phyloP scores from a whole-genome alignment of 1,140 invertebrate species.

The Chrysomallon squamiferum region DNA sequence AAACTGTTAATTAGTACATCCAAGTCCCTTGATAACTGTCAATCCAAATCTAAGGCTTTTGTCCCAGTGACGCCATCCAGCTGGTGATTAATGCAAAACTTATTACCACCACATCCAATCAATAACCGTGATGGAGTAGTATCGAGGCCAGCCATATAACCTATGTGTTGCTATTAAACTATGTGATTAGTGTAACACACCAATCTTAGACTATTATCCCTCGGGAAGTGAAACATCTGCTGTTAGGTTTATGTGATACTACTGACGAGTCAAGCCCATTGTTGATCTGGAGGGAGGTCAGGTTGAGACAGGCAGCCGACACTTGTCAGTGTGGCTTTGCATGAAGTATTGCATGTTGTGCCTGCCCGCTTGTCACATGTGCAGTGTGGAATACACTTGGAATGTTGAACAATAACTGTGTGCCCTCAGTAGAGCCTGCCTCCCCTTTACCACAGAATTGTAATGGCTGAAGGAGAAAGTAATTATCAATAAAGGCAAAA shows the following conservation, averaged over 20 bases:
- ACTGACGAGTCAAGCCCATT: constrained; percentile 7
- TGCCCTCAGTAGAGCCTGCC: too few species aligned
- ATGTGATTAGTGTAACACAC: constrained; percentile 12
- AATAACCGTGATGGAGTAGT: not conserved
- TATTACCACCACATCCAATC: not conserved
- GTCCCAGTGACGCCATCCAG: not conserved
- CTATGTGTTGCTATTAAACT: constrained; percentile 15
- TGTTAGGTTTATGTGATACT: constrained; percentile 8
- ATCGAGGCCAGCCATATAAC: not conserved
- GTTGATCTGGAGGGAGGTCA: not conserved
- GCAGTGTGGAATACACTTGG: too few species aligned
- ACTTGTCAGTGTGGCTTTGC: too few species aligned
- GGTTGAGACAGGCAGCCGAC: not conserved
- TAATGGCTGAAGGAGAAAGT: not conserved
- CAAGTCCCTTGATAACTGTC: too few species aligned
- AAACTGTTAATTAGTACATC: too few species aligned
- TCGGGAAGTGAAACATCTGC: constrained; percentile 11
- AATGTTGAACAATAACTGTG: too few species aligned
- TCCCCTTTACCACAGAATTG: too few species aligned
- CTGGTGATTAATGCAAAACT: constrained; percentile 3
- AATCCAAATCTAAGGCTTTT: not conserved
- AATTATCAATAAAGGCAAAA: constrained; percentile 23
- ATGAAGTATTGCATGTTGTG: too few species aligned
- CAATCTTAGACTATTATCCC: constrained; percentile 19
- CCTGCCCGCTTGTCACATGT: too few species aligned